Percentiles rank a stretch among this genome's conserved stretches.
phyloP scores from a whole-genome alignment of 2,797 vertebrate species.

The Paramormyrops hopkinsi region DNA sequence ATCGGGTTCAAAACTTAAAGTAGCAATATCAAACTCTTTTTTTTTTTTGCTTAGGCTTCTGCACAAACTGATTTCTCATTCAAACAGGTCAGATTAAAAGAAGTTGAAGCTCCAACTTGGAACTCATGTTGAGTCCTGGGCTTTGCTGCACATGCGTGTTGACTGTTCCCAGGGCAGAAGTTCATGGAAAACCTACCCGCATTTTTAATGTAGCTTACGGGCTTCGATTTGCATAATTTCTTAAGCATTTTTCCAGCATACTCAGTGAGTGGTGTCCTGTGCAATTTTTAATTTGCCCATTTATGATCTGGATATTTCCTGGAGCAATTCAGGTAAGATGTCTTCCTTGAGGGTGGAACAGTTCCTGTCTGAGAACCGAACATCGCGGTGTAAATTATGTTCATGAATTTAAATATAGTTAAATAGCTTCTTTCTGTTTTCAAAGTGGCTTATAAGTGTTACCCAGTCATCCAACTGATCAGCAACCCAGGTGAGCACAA shows the following conservation, averaged over 20 bases:
- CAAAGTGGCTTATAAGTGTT: background rate
- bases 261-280: background rate
- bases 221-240: background rate
- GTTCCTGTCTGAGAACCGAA: background rate
- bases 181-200: background rate
- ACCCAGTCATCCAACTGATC: background rate
- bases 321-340: background rate
- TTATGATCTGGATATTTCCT: slow-evolving; percentile 4
- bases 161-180: background rate
- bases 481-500: background rate
- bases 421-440: background rate
- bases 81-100: background rate
- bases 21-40: background rate
- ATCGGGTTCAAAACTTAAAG: background rate
- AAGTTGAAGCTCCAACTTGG: background rate
- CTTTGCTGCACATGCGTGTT: background rate
- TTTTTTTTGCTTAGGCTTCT: background rate
- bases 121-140: background rate
- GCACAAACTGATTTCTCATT: background rate
- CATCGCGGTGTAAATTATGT: background rate
- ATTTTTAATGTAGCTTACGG: background rate
- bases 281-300: background rate
- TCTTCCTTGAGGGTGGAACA: background rate
- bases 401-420: slow-evolving; percentile 1
- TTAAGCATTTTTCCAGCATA: background rate